Evolutionary conservation across 2,888 invertebrate genomes (phyloP).

Genomic region (Yponomeuta sedellus): DNA sequence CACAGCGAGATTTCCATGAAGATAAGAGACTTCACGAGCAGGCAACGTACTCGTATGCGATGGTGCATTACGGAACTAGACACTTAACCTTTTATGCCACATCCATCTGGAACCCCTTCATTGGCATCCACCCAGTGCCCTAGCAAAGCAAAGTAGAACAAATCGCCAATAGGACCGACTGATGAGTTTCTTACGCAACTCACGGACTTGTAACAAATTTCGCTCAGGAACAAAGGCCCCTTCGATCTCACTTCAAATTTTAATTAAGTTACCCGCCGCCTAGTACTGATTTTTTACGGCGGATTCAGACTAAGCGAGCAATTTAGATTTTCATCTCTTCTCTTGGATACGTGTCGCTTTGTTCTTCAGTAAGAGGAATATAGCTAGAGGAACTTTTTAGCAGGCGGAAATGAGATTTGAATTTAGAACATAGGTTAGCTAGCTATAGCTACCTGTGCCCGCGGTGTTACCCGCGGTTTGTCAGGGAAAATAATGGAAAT

Average conservation of each 20-base stretch:
- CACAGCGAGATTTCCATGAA: too few species aligned
- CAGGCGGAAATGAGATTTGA: too few species aligned
- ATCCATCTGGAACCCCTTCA: not conserved
- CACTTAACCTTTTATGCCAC: not conserved
- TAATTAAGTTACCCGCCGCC: constrained; percentile 10
- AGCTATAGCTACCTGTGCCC: too few species aligned
- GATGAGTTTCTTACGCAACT: constrained; percentile 19
- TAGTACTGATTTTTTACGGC: not conserved
- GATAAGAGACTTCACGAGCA: too few species aligned
- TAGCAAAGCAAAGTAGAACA: constrained; percentile 18
- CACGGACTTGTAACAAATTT: not conserved
- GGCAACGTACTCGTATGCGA: too few species aligned
- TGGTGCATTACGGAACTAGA: too few species aligned
- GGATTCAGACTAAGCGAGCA: not conserved
- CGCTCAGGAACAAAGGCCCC: constrained; percentile 6
- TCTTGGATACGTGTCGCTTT: too few species aligned
- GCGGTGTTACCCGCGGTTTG: too few species aligned
- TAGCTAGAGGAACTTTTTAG: too few species aligned
- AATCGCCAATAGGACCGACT: constrained; percentile 21
- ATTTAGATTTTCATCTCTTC: not conserved
- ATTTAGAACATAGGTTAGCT: too few species aligned
- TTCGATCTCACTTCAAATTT: constrained; percentile 10
- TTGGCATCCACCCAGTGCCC: not conserved
- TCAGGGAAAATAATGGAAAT: too few species aligned
- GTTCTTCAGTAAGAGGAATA: too few species aligned